A percentile compares a stretch with the other conserved stretches of the same genome.
phyloP scores from a whole-genome alignment of 2,888 invertebrate species.

The Drosophila maculinotata region DNA sequence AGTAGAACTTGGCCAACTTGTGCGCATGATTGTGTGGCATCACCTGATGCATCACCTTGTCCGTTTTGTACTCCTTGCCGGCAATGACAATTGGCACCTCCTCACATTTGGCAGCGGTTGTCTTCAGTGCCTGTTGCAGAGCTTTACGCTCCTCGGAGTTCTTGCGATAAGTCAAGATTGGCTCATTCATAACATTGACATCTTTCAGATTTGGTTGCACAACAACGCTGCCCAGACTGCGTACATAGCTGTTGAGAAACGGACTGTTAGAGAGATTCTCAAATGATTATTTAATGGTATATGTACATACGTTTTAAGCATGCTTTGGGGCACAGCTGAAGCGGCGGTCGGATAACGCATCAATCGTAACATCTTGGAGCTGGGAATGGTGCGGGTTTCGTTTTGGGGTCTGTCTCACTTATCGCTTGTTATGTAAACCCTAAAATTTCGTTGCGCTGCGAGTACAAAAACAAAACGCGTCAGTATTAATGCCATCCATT shows the following conservation, averaged over 20 bases:
- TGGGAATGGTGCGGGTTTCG: constrained; percentile 24
- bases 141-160: constrained; percentile 92
- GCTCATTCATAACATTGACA: constrained; percentile 91
- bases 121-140: constrained; percentile 89
- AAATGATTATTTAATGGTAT: neutral
- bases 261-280: neutral
- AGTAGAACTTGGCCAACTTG: constrained; percentile 95
- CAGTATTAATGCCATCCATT: constrained; percentile 60
- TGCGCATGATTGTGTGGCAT: constrained; percentile 96
- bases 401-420: constrained; percentile 23
- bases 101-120: constrained; percentile 88
- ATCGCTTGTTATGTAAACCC: constrained; percentile 52
- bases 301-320: constrained; percentile 46
- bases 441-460: constrained; percentile 36
- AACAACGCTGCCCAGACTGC: constrained; percentile 88
- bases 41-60: constrained; percentile 90
- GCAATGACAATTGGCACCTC: constrained; percentile 99
- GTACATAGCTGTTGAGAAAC: constrained; percentile 62
- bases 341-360: constrained; percentile 37
- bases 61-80: constrained; percentile 92
- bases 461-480: constrained; percentile 27
- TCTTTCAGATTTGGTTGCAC: constrained; percentile 88
- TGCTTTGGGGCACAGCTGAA: constrained; percentile 27
- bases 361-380: constrained; percentile 60
- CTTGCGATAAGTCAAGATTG: constrained; percentile 91